Conservation (phyloP, 2,797 vertebrate genomes). For the Melanotaenia trifasciata region DNA sequence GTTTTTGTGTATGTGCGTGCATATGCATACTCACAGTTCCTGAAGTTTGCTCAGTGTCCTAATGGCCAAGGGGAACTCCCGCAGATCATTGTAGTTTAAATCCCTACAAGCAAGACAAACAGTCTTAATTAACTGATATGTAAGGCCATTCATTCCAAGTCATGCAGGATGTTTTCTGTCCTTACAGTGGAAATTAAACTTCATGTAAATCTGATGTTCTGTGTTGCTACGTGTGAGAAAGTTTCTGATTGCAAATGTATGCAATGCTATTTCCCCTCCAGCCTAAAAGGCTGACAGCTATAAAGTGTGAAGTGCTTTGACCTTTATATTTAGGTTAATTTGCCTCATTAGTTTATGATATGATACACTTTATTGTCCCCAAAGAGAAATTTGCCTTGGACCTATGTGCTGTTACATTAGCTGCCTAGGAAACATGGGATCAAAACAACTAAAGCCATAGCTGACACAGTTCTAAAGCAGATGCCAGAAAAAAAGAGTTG, state of each 20-base stretch:
- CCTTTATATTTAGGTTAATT: constrained; percentile 72
- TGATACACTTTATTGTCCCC: too few species aligned
- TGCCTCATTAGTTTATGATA: constrained; percentile 63
- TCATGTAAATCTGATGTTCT: constrained; percentile 21
- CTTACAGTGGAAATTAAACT: constrained; percentile 13
- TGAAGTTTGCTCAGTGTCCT: constrained; percentile 93
- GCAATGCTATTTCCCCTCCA: constrained; percentile 32
- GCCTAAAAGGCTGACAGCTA: constrained; percentile 63
- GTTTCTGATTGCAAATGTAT: constrained; percentile 32
- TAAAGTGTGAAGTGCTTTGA: constrained; percentile 51
- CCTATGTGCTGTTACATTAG: neutral
- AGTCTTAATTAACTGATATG: constrained; percentile 29
- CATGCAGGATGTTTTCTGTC: constrained; percentile 12
- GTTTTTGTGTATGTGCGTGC: constrained; percentile 57
- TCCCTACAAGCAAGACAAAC: constrained; percentile 83
- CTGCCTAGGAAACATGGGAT: constrained; percentile 53
- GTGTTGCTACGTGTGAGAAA: constrained; percentile 16
- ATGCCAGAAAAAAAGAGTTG: constrained; percentile 21
- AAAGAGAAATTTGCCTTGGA: neutral
- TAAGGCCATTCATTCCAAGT: constrained; percentile 1
- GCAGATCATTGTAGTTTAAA: constrained; percentile 94
- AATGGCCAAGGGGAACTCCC: constrained; percentile 93
- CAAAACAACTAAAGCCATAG: constrained; percentile 59
- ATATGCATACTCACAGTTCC: constrained; percentile 89
- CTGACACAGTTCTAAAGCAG: constrained; percentile 29